These are phyloP conservation scores for Okapia johnstoni DNA, from an alignment of 2,113 vertebrate species.

Conservation along the genomic window DNA sequence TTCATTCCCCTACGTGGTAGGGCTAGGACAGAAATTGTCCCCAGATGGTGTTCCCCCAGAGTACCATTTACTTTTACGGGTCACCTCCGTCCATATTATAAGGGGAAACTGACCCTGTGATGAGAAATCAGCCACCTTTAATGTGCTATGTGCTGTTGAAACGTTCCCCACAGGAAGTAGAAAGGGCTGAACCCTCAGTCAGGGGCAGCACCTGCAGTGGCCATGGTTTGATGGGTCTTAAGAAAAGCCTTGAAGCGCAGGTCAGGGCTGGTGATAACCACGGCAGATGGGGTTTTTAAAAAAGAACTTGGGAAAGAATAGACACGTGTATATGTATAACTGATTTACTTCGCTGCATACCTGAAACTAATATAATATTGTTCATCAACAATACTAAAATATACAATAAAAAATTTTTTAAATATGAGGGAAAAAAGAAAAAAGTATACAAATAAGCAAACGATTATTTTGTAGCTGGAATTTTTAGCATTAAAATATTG, in stretches of 20 bases:
- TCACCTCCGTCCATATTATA: accelerated
- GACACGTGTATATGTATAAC: background rate
- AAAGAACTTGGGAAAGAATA: background rate
- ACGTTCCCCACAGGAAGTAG: background rate
- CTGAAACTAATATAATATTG: background rate
- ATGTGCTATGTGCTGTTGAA: accelerated
- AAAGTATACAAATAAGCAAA: background rate
- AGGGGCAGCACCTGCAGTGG: background rate
- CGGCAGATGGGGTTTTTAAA: background rate
- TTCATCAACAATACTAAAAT: background rate
- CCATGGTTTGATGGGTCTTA: background rate
- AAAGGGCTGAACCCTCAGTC: no score
- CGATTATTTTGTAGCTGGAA: background rate
- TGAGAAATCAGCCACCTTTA: background rate
- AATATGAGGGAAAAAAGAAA: background rate
- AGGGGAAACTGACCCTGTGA: background rate
- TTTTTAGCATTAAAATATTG: background rate
- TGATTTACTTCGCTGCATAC: background rate
- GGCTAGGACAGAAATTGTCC: background rate
- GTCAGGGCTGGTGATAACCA: background rate
- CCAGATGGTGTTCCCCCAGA: background rate
- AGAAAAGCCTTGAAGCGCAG: background rate
- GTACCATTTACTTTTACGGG: no score
- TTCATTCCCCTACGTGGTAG: background rate
- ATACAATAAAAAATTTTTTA: background rate